These are phyloP conservation scores for Ascaphus truei DNA, from an alignment of 2,113 vertebrate genomes.

Conservation along the genomic window DNA sequence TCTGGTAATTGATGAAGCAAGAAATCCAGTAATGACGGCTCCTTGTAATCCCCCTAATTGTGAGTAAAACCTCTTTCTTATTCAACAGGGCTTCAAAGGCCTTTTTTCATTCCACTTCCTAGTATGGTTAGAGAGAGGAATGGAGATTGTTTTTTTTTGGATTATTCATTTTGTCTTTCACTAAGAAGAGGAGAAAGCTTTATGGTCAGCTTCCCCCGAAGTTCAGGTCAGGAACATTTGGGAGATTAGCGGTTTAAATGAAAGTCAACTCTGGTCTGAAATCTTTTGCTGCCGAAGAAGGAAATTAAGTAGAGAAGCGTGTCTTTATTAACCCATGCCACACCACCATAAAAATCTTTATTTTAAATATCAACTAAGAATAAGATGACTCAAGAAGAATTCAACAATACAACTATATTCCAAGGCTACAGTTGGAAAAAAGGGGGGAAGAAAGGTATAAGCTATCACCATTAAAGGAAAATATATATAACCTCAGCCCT, in stretches of 20 bases:
- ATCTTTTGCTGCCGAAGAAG: neutral
- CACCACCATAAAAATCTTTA: neutral
- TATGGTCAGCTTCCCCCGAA: neutral
- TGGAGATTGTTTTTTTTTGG: neutral
- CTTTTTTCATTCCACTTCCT: neutral
- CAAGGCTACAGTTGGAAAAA: too few species aligned
- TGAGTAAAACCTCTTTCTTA: slow-evolving; percentile 13
- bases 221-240: slow-evolving; percentile 8
- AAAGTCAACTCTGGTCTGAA: neutral
- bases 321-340: neutral
- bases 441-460: too few species aligned
- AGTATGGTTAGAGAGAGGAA: neutral
- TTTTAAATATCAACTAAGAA: too few species aligned
- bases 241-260: slow-evolving; percentile 22
- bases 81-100: slow-evolving; percentile 19
- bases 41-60: slow-evolving; percentile 24
- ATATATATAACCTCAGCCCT: too few species aligned
- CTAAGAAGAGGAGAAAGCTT: slow-evolving; percentile 1
- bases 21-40: slow-evolving; percentile 3
- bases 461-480: too few species aligned
- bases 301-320: neutral
- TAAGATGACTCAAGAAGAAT: too few species aligned
- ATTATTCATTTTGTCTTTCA: slow-evolving; percentile 4
- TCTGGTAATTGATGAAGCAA: slow-evolving; percentile 23
- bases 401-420: too few species aligned